These are phyloP conservation scores for Hippotragus niger DNA, from an alignment of 2,113 vertebrate genomes.

Conservation along the genomic window DNA sequence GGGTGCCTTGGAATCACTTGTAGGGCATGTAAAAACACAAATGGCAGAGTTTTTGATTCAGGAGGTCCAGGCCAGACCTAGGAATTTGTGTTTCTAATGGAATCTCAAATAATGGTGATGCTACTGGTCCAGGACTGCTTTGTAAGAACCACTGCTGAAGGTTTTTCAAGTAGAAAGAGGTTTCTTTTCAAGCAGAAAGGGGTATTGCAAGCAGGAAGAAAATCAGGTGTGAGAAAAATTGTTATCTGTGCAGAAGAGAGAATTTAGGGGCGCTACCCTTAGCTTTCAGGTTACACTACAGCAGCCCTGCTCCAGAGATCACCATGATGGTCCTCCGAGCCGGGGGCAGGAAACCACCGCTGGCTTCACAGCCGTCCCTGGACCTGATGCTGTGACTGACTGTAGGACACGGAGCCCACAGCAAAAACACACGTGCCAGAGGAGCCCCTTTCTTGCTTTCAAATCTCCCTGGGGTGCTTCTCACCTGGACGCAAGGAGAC, in stretches of 20 bases:
- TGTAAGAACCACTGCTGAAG: not conserved
- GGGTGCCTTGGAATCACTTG: not conserved
- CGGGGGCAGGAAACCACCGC: not conserved
- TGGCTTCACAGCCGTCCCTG: not conserved
- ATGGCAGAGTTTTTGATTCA: not conserved
- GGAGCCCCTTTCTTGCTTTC: not conserved
- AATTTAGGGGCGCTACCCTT: not conserved
- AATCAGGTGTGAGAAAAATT: not conserved
- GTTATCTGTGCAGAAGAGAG: not conserved
- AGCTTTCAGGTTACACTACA: not conserved
- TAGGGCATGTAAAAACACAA: not conserved
- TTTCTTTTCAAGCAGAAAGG: not conserved
- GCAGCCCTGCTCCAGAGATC: not conserved
- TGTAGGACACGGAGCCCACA: too few relatives aligned
- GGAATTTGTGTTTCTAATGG: not conserved
- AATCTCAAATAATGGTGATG: not conserved
- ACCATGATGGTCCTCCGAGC: not conserved
- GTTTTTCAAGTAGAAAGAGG: not conserved
- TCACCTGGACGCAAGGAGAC: not conserved
- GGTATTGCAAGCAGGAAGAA: not conserved
- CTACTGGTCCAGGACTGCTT: not conserved
- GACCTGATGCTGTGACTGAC: not conserved
- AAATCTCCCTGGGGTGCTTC: not conserved
- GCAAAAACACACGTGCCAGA: not conserved
- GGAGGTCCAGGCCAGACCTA: not conserved